Percentiles rank a stretch among this genome's conserved stretches.
These are phyloP conservation scores for Synergus itoensis DNA, from an alignment of 2,888 invertebrate genomes.

Conservation along the genomic window DNA sequence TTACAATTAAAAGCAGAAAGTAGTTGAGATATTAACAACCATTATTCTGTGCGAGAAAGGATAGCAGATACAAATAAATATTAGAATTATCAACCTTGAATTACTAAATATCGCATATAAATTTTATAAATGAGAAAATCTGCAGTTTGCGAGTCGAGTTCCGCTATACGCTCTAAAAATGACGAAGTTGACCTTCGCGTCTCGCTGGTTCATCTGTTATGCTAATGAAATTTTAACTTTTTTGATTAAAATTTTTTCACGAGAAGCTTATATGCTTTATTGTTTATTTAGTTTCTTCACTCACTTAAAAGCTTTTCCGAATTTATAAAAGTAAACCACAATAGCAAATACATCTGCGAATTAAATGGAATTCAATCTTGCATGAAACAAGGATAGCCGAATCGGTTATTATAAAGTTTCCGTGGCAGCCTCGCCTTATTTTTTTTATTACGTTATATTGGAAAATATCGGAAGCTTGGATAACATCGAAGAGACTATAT, in stretches of 20 bases:
- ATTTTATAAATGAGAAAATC: conserved; percentile 15
- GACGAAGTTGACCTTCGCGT: conserved; percentile 28
- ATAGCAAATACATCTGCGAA: neutral
- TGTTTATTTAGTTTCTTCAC: conserved; percentile 1
- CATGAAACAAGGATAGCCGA: neutral
- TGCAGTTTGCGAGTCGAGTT: conserved; percentile 21
- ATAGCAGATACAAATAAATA: neutral
- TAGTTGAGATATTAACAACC: neutral
- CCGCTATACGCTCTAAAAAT: conserved; percentile 40
- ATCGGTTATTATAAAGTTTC: neutral
- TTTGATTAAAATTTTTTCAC: neutral
- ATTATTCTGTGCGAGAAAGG: neutral
- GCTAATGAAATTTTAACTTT: neutral
- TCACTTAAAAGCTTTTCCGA: neutral
- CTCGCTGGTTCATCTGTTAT: conserved; percentile 26
- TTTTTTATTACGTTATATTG: neutral
- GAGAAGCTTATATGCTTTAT: neutral
- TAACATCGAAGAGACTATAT: neutral
- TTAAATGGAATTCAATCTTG: neutral
- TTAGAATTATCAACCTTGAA: neutral
- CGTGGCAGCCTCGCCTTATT: neutral
- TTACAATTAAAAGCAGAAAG: neutral
- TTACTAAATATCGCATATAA: neutral
- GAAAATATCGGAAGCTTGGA: neutral
- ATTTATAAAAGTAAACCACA: conserved; percentile 5